Evolutionary conservation across 1,140 invertebrate genomes (phyloP), one percentile per base, ranked within the genome.

Genomic region (Euura lappo): DNA sequence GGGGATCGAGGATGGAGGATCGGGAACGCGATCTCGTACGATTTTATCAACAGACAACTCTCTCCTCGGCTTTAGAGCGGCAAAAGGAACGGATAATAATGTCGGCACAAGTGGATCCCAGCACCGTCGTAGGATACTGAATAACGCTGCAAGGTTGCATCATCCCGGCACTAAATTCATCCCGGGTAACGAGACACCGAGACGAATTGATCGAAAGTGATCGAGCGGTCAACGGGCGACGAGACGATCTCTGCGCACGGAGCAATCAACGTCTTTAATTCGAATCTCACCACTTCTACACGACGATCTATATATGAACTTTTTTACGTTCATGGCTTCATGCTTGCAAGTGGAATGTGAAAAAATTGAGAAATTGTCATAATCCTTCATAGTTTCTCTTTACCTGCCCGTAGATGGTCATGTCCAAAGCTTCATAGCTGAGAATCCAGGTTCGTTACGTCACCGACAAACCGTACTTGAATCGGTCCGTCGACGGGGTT

Each of bases 41-140:
- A 60, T 60, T 60, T 60, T 60, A 60, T 60, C 51, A 60, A n/a
- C 51, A n/a, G 51, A 60, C 51, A 60, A 60, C 51, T 60, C 51
- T 60, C 51, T 60, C 51, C 51, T 60, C 51, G 51, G 51, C 51
- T 11, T 3, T 60, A 60, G 13, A n/a, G 51, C 51, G 13, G 51
- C 10, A 6, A 60, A n/a, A 28, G 8, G 3, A 60, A 60, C 8
- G 10, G 51, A 60, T 8, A 60, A 60, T 8, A 60, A 60, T 60
- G 51, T 60, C 51, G 51, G 51, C 51, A 60, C 51, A n/a, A 60
- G 51, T 60, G 10, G 51, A 60, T 60, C 8, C 13, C 51, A 60
- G 51, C 13, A n/a, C 8, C 8, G 51, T 11, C 6, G 51, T 60
- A n/a, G 51, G 8, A n/a, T 8, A 60, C 51, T n/a, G 3, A 60